Base-by-base conservation (phyloP, 2,113 vertebrate species). In the Petrocephalus microphthalmus region DNA sequence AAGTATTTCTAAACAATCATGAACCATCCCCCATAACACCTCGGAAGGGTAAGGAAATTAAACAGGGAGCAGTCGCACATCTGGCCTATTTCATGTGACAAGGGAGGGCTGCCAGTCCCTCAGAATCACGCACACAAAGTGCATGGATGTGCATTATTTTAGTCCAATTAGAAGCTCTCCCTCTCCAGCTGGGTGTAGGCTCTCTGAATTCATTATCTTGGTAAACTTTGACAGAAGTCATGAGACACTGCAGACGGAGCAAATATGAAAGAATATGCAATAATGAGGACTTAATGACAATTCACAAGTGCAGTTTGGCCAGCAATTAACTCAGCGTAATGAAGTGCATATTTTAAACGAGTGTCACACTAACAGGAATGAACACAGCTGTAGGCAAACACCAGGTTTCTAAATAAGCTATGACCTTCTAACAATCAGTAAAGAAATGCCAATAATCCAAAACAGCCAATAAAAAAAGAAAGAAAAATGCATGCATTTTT, bases 71-170 rank as follows among this genome's bases (percentile, higher is more conserved):
- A 81, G 67, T 54, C 64, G 56, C 54, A 78, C 37, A 60, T 84
- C 86, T 71, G 60, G 57, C 42, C 86, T 83, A 53, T 53, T 56
- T 82, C 5, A 15, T 22, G 33, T n/a, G 42, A 82, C 52, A n/a
- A 83, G 45, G 10, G 29, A 22, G 11, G 87, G 87, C 25, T 25
- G 29, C 52, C 15, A 45, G 37, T 56, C 29, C 25, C 74, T 54
- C 33, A 57, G 33, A 57, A 29, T 33, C 13, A 19, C 53, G 60
- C 19, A 56, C 87, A 49, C 53, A 78, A 78, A 83, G 87, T 60
- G 53, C 87, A 88, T 84, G 87, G 37, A 57, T 29, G 11, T 37
- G 87, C 87, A 88, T 88, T 60, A 84, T 88, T 84, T 83, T 84
- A 83, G 51, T 20, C 15, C 37, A 88, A 84, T 88, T 88, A 88